Conservation (phyloP, 2,113 vertebrate genomes). For the Peromyscus polionotus region DNA sequence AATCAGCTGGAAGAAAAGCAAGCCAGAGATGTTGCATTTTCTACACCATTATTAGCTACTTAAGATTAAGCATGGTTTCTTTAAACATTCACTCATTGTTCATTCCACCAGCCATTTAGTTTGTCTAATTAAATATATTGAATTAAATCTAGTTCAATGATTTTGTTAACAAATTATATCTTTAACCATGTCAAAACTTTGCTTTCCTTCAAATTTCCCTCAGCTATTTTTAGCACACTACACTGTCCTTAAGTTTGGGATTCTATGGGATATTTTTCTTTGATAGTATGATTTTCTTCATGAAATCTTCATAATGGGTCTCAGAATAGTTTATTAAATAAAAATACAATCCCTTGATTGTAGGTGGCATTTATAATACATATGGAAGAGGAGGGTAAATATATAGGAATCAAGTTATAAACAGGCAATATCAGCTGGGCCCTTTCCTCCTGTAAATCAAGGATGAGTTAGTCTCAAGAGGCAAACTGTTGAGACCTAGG, state of each 20-base stretch:
- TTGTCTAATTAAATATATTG: background rate
- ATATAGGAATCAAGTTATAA: background rate
- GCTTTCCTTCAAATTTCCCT: background rate
- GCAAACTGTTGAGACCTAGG: background rate
- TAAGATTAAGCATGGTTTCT: background rate
- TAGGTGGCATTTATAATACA: background rate
- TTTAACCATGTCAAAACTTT: background rate
- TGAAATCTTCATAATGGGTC: background rate
- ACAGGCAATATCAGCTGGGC: background rate
- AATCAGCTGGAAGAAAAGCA: background rate
- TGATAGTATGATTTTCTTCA: background rate
- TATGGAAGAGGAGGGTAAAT: background rate
- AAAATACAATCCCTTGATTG: background rate
- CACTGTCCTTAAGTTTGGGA: background rate
- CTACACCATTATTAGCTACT: background rate
- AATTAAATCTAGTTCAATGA: background rate
- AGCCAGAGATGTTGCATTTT: background rate
- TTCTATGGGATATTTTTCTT: background rate
- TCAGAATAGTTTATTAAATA: slow-evolving; percentile 35
- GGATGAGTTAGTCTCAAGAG: background rate
- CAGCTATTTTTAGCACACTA: background rate
- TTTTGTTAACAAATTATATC: background rate
- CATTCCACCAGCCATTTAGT: background rate
- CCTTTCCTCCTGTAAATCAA: background rate
- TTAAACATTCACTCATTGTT: background rate